phyloP scores from a whole-genome alignment of 37 sponge, comb jelly and placozoan species.

The Chondrilla cf. caribensis region DNA sequence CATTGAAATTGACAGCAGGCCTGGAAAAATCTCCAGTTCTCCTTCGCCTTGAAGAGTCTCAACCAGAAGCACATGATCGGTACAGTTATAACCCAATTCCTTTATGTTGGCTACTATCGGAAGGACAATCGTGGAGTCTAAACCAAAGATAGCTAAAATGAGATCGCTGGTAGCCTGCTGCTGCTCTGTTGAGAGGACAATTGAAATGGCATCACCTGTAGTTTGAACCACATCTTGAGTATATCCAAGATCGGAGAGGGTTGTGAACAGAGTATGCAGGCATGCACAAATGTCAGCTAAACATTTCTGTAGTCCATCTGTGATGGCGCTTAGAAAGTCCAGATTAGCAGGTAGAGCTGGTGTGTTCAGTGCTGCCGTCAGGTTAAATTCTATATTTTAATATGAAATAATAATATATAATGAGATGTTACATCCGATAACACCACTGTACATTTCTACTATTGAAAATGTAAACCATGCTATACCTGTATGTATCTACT shows the following conservation, averaged over 20 bases:
- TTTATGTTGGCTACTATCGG: neutral
- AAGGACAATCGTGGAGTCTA: neutral
- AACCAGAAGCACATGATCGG: neutral
- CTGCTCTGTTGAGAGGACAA: neutral
- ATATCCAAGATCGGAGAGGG: neutral
- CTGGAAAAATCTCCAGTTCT: neutral
- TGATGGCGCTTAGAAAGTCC: neutral
- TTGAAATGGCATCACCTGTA: neutral
- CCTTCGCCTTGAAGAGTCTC: neutral
- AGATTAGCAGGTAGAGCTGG: neutral
- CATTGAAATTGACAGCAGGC: neutral
- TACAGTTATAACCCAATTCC: neutral
- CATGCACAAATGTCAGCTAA: neutral
- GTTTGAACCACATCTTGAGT: neutral
- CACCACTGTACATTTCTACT: no score
- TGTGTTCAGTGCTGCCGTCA: neutral
- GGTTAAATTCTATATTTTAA: neutral
- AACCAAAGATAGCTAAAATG: neutral
- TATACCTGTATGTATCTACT: no score
- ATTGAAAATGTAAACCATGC: no score
- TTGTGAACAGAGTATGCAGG: neutral
- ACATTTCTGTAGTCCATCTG: neutral
- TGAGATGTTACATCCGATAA: no score
- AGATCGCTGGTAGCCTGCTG: neutral
- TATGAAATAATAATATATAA: neutral